Evolutionary conservation across 2,888 invertebrate species (phyloP).

Genomic region (Lamellibrachia columna): DNA sequence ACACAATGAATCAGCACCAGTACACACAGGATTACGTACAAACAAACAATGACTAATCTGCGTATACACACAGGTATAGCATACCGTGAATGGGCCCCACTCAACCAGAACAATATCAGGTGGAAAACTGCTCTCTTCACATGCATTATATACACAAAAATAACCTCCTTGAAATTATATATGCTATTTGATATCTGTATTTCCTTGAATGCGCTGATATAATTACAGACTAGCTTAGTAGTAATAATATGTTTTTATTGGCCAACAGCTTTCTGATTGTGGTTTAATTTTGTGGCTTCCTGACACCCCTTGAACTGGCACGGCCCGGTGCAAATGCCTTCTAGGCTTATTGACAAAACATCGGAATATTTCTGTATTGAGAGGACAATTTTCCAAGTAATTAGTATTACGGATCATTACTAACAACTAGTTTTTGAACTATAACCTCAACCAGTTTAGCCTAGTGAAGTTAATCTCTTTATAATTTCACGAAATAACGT

Average conservation of each 20-base stretch:
- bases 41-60: background rate
- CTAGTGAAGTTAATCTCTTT: background rate
- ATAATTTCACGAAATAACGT: background rate
- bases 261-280: background rate
- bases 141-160: background rate
- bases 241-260: background rate
- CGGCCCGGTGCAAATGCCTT: background rate
- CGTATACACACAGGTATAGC: background rate
- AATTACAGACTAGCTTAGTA: background rate
- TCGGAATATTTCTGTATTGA: background rate
- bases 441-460: background rate
- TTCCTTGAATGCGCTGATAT: background rate
- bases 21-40: background rate
- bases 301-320: background rate
- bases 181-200: background rate
- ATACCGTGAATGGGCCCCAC: background rate
- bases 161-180: background rate
- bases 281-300: background rate
- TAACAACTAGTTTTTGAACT: background rate
- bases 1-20: background rate
- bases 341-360: background rate
- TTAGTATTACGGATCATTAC: background rate
- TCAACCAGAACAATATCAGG: background rate
- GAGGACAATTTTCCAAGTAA: conserved; percentile 2
- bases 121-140: background rate